phyloP scores from a whole-genome alignment of 2,113 vertebrate genomes.

The Panurus biarmicus region DNA sequence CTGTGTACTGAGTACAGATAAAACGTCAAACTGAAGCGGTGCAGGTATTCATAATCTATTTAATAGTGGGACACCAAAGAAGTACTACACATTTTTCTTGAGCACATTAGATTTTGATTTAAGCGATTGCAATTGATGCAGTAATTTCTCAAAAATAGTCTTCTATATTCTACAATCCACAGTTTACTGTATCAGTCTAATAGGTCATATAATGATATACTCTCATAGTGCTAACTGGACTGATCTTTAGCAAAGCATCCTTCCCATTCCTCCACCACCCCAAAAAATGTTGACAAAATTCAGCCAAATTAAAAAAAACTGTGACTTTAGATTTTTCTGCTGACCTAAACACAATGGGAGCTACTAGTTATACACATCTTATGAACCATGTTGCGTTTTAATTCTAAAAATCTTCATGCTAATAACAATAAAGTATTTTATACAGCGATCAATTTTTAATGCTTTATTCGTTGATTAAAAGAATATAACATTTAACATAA shows the following conservation, averaged over 20 bases:
- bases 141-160: constrained; percentile 29
- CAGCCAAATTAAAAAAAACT: constrained; percentile 7
- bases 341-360: constrained; percentile 42
- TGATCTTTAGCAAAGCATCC: constrained; percentile 5
- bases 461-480: constrained; percentile 99
- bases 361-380: constrained; percentile 51
- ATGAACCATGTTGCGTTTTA: constrained; percentile 33
- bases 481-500: constrained; percentile 97
- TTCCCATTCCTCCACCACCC: neutral
- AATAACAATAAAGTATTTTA: constrained; percentile 71
- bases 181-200: constrained; percentile 39
- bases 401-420: constrained; percentile 58
- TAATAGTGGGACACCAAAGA: constrained; percentile 57
- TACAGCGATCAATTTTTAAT: constrained; percentile 79
- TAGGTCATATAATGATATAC: constrained; percentile 13
- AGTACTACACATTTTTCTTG: constrained; percentile 57
- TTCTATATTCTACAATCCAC: constrained; percentile 37
- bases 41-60: constrained; percentile 52
- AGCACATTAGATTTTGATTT: constrained; percentile 53
- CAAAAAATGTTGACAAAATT: constrained; percentile 7
- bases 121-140: constrained; percentile 45
- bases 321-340: constrained; percentile 25
- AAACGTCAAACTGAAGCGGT: constrained; percentile 52
- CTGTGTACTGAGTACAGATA: neutral
- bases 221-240: constrained; percentile 20